phyloP scores from a whole-genome alignment of 2,888 invertebrate species.

The Polymixis flavicincta region DNA sequence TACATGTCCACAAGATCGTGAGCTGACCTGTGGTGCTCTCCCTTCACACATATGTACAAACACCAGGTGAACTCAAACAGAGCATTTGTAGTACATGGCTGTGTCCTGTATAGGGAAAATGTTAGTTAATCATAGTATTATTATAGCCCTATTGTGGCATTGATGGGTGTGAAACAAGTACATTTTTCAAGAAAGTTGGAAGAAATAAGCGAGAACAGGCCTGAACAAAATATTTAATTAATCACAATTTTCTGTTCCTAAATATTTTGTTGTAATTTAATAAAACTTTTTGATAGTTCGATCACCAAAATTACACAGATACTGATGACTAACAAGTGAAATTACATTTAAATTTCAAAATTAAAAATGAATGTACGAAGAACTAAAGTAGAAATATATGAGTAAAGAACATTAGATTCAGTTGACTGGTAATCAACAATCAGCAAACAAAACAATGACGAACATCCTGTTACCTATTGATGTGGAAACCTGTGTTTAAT shows the following conservation, averaged over 20 bases:
- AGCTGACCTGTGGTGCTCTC: conserved; percentile 95
- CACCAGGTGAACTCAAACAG: conserved; percentile 98
- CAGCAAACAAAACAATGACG: conserved; percentile 23
- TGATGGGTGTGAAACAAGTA: neutral
- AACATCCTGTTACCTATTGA: conserved; percentile 30
- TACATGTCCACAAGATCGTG: conserved; percentile 98
- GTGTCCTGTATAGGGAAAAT: conserved; percentile 86
- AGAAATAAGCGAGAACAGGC: neutral
- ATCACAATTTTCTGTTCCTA: neutral
- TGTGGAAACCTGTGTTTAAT: conserved; percentile 30
- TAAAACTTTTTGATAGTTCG: too few relatives aligned
- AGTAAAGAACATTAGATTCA: conserved; percentile 16
- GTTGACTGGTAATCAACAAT: conserved; percentile 45
- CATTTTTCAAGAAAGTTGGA: neutral
- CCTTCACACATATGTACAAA: conserved; percentile 96
- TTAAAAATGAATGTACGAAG: neutral
- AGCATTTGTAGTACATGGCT: conserved; percentile 95
- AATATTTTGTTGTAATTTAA: too few relatives aligned
- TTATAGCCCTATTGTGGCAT: neutral
- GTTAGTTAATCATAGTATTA: neutral
- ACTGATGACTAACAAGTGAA: neutral
- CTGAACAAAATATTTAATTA: neutral
- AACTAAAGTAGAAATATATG: neutral
- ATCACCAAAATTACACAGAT: neutral
- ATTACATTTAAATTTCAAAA: neutral